These are phyloP conservation scores for Schizopygopsis malacanthus DNA, from an alignment of 2,797 vertebrate species.

Conservation along the genomic window DNA sequence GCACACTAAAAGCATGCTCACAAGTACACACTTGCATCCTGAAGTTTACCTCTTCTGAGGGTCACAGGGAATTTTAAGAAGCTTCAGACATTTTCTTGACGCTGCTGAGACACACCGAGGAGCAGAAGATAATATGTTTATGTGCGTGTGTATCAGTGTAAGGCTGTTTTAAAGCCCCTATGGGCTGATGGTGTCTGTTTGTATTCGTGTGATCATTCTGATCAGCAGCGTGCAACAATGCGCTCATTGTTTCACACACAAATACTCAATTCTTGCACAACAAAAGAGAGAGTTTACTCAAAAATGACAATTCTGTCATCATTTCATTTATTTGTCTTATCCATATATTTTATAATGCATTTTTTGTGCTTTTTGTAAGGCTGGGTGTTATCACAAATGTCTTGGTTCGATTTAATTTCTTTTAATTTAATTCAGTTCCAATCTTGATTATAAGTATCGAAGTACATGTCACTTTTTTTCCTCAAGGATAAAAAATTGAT, in stretches of 20 bases:
- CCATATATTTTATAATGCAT: background rate
- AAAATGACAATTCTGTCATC: background rate
- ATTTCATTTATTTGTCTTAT: background rate
- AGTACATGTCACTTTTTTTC: background rate
- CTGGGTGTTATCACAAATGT: background rate
- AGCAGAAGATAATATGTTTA: conserved; percentile 20
- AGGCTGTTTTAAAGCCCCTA: conserved; percentile 30
- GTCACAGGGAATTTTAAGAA: conserved; percentile 5
- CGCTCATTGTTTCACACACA: conserved; percentile 16
- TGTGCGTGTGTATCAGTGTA: conserved; percentile 29
- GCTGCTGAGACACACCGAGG: conserved; percentile 28
- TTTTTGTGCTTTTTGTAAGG: background rate
- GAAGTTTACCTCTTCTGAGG: conserved; percentile 34
- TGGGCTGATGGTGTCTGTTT: conserved; percentile 45
- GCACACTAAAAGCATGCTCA: conserved; percentile 40
- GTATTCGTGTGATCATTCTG: conserved; percentile 46
- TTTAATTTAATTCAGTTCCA: background rate
- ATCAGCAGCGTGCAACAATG: conserved; percentile 30
- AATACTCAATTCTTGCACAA: background rate
- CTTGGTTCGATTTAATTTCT: background rate
- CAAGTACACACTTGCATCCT: conserved; percentile 22
- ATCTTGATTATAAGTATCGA: background rate
- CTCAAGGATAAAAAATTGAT: background rate
- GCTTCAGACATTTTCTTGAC: conserved; percentile 17
- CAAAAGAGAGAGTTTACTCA: background rate